These are phyloP conservation scores for Antennarius maculatus DNA, from an alignment of 2,797 vertebrate genomes.

Conservation along the genomic window DNA sequence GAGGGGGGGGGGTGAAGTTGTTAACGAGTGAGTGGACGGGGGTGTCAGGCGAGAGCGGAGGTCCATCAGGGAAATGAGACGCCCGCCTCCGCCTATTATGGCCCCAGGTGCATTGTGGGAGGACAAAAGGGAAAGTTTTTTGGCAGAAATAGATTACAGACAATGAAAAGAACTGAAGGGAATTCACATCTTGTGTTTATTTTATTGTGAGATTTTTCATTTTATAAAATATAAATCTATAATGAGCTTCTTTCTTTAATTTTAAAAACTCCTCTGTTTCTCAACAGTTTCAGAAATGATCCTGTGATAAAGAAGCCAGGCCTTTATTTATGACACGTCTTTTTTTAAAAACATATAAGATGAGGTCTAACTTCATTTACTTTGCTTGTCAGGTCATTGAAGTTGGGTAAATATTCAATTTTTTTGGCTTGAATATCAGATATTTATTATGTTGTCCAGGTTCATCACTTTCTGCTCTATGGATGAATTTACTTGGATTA, in stretches of 20 bases:
- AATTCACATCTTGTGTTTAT: conserved; percentile 21
- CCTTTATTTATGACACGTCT: too few relatives aligned
- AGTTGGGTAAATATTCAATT: background rate
- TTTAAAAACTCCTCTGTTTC: background rate
- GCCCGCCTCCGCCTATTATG: conserved; percentile 64
- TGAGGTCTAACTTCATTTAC: background rate
- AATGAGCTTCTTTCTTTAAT: background rate
- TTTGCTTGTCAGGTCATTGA: background rate
- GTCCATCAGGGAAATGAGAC: conserved; percentile 84
- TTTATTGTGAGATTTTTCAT: conserved; percentile 11
- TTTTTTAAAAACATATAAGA: background rate
- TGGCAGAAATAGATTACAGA: conserved; percentile 61
- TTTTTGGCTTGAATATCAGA: conserved; percentile 15
- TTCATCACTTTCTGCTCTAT: conserved; percentile 21
- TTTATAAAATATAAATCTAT: background rate
- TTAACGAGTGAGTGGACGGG: conserved; percentile 81
- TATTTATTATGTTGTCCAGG: conserved; percentile 13
- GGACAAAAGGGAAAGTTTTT: conserved; percentile 71
- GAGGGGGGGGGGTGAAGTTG: conserved; percentile 75
- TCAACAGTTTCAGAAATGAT: background rate
- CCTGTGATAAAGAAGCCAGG: too few relatives aligned
- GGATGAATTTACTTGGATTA: conserved; percentile 50
- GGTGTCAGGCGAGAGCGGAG: conserved; percentile 72
- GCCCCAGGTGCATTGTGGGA: conserved; percentile 78
- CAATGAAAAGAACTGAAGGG: conserved; percentile 29